Conservation (phyloP, 2,888 invertebrate species). For the Silvanus unidentatus region DNA sequence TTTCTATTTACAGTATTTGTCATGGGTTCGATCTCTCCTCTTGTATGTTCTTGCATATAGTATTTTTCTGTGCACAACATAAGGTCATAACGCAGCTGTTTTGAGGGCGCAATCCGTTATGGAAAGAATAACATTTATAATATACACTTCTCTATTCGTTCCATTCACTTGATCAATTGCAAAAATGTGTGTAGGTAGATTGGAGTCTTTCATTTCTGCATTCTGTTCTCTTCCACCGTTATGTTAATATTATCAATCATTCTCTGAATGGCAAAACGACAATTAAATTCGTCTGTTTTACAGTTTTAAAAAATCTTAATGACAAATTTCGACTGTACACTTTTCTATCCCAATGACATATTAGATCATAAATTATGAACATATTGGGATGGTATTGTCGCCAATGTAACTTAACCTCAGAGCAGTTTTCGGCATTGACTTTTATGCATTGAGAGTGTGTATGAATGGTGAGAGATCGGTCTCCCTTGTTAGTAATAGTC, state of each 20-base stretch:
- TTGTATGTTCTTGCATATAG: neutral
- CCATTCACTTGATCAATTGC: constrained; percentile 12
- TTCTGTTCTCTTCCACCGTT: no score
- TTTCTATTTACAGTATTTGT: constrained; percentile 31
- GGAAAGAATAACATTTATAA: constrained; percentile 13
- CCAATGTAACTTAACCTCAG: constrained; percentile 40
- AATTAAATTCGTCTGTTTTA: no score
- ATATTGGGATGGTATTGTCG: constrained; percentile 39
- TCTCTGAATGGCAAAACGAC: no score
- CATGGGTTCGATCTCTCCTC: constrained; percentile 19
- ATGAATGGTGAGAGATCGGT: constrained; percentile 32
- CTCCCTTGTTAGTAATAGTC: constrained; percentile 40
- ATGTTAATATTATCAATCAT: no score
- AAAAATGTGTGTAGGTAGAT: neutral
- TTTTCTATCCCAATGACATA: neutral
- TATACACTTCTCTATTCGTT: constrained; percentile 16
- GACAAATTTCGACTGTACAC: no score
- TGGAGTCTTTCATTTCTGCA: no score
- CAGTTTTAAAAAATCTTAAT: no score
- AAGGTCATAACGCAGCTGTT: constrained; percentile 23
- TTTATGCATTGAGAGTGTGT: constrained; percentile 20
- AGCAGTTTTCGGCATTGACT: constrained; percentile 35
- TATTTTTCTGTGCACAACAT: constrained; percentile 12
- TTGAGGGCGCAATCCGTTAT: constrained; percentile 25
- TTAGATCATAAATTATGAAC: constrained; percentile 40